Percentiles rank a stretch among this genome's conserved stretches.
These are phyloP conservation scores for Phenganax stokvisi DNA, from an alignment of 92 coral and sea anemone genomes.

Conservation along the genomic window DNA sequence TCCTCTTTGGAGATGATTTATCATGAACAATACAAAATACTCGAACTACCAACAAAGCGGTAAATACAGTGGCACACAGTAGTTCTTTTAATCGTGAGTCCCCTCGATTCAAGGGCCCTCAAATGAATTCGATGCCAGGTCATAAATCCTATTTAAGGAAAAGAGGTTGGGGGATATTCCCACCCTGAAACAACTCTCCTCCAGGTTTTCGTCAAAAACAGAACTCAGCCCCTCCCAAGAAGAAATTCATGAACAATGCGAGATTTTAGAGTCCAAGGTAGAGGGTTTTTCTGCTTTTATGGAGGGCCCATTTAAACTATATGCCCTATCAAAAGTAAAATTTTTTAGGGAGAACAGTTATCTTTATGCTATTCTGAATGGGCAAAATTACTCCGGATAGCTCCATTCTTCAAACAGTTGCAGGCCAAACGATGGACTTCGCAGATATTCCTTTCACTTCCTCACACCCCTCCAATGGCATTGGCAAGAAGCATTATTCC, in stretches of 20 bases:
- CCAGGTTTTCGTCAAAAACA: conserved; percentile 2
- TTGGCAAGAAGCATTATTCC: conserved; percentile 34
- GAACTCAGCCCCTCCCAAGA: conserved; percentile 8
- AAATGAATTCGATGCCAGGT: not conserved
- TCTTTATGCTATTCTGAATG: not conserved
- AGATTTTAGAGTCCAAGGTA: not conserved
- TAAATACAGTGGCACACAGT: not conserved
- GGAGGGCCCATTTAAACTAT: conserved; percentile 11
- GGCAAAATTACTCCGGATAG: not conserved
- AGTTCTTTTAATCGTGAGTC: not conserved
- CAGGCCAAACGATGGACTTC: not conserved
- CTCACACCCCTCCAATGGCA: conserved; percentile 39
- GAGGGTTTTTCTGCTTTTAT: conserved; percentile 6
- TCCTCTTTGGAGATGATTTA: no score
- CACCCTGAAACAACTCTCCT: not conserved
- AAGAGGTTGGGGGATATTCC: not conserved
- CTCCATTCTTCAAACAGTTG: not conserved
- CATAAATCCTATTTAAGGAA: not conserved
- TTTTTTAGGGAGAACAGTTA: not conserved
- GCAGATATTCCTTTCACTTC: conserved; percentile 16
- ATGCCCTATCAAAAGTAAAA: not conserved
- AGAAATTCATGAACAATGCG: not conserved
- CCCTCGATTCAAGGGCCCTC: not conserved
- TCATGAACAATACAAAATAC: not conserved
- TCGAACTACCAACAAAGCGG: not conserved